These are phyloP conservation scores for Cladopsammia gracilis DNA, from an alignment of 64 coral and sea anemone genomes.

Conservation along the genomic window DNA sequence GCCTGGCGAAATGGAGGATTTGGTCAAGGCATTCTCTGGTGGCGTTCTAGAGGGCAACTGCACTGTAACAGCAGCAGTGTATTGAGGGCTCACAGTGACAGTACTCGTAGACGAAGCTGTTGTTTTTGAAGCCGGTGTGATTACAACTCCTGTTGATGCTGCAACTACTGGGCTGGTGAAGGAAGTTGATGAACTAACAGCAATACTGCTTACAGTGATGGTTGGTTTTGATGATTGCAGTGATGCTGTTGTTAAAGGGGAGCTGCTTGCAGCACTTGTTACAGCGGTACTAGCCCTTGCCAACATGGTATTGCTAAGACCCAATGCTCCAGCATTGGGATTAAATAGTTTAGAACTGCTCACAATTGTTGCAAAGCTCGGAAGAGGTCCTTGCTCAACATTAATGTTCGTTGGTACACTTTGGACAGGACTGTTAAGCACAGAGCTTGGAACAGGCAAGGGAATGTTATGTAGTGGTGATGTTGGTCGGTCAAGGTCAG, in stretches of 20 bases:
- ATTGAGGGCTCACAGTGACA: not conserved
- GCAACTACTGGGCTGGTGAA: not conserved
- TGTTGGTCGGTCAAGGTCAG: constrained; percentile 47
- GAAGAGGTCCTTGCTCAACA: constrained; percentile 87
- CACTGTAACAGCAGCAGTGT: not conserved
- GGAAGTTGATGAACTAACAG: constrained; percentile 4
- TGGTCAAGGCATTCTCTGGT: not conserved
- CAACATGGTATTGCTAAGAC: constrained; percentile 22
- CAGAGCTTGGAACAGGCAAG: constrained; percentile 65
- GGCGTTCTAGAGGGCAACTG: not conserved
- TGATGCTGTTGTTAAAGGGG: constrained; percentile 21
- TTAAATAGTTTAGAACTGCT: constrained; percentile 96
- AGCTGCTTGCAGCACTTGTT: constrained; percentile 29
- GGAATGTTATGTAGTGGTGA: constrained; percentile 65
- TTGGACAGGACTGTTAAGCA: constrained; percentile 87
- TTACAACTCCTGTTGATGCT: not conserved
- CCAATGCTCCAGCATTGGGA: constrained; percentile 45
- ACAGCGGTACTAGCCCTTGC: not conserved
- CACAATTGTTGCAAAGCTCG: constrained; percentile 95
- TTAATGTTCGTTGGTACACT: constrained; percentile 94
- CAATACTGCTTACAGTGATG: not conserved
- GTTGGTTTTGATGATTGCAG: constrained; percentile 15
- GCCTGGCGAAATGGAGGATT: not conserved
- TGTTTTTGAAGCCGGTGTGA: constrained; percentile 12
- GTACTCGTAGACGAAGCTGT: not conserved